These are phyloP conservation scores for Amphiura filiformis DNA, from an alignment of 35 echinoderm and acorn worm species.

Conservation along the genomic window DNA sequence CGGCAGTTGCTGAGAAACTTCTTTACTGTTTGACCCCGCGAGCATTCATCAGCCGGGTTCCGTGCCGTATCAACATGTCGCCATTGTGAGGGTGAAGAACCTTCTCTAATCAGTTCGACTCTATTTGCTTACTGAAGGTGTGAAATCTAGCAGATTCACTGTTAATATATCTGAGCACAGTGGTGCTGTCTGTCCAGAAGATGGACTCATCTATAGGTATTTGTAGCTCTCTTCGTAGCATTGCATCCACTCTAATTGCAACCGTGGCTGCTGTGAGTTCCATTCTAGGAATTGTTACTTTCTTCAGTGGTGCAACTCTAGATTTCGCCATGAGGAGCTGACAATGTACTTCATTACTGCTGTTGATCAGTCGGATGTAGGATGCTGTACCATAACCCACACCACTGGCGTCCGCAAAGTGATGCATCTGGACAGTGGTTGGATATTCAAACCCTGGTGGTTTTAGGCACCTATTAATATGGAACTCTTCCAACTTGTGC, in stretches of 20 bases:
- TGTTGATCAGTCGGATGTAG: constrained; percentile 34
- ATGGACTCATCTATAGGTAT: constrained; percentile 9
- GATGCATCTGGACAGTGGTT: constrained; percentile 46
- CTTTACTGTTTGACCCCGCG: constrained; percentile 28
- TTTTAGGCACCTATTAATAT: constrained; percentile 49
- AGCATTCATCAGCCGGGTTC: too few species aligned
- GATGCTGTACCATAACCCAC: constrained; percentile 60
- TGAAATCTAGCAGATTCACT: constrained; percentile 51
- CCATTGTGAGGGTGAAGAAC: constrained; percentile 33
- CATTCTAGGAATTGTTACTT: constrained; percentile 36
- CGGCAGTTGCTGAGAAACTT: neutral
- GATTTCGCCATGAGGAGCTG: constrained; percentile 30
- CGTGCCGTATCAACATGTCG: too few species aligned
- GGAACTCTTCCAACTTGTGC: constrained; percentile 13
- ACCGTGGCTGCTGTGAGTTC: constrained; percentile 53
- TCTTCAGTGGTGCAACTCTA: constrained; percentile 48
- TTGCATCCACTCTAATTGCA: constrained; percentile 27
- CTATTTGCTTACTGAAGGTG: constrained; percentile 56
- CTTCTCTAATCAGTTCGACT: constrained; percentile 32
- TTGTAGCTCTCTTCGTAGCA: constrained; percentile 32
- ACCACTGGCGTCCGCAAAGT: constrained; percentile 73
- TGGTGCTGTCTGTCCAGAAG: constrained; percentile 63
- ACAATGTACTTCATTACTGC: constrained; percentile 12
- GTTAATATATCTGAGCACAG: constrained; percentile 55
- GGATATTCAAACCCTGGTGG: constrained; percentile 40